Evolutionary conservation across 2,113 vertebrate species (phyloP).

Genomic region (Daphoenositta chrysoptera): DNA sequence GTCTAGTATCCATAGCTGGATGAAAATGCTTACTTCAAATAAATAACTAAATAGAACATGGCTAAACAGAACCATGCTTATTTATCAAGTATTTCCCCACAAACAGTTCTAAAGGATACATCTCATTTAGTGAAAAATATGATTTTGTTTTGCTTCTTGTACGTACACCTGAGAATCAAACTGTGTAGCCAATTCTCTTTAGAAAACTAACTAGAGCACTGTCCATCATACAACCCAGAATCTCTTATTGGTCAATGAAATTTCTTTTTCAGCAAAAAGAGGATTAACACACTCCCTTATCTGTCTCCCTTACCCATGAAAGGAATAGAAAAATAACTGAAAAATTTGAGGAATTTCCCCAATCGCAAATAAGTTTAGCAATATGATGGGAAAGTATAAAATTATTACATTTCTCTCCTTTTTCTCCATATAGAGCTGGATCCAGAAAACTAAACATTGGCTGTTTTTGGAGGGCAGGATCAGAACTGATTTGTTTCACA

Average conservation of each 20-base stretch:
- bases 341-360: not conserved
- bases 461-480: not conserved
- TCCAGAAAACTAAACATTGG: not conserved
- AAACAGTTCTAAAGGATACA: not conserved
- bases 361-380: not conserved
- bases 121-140: not conserved
- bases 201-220: not conserved
- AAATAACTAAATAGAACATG: not conserved
- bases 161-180: not conserved
- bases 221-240: not conserved
- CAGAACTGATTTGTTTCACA: not conserved
- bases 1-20: not conserved
- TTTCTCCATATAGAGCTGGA: not conserved
- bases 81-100: not conserved
- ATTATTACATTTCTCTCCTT: not conserved
- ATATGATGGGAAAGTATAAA: not conserved
- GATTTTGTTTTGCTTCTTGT: not conserved
- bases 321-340: not conserved
- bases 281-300: not conserved
- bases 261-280: not conserved
- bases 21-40: constrained; percentile 19
- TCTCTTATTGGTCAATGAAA: not conserved
- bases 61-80: not conserved
- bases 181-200: not conserved
- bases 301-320: not conserved